A percentile compares a stretch with the other conserved stretches of the same genome.
Evolutionary conservation across 2,797 vertebrate genomes (phyloP).

Genomic region (Glyptemys insculpta): DNA sequence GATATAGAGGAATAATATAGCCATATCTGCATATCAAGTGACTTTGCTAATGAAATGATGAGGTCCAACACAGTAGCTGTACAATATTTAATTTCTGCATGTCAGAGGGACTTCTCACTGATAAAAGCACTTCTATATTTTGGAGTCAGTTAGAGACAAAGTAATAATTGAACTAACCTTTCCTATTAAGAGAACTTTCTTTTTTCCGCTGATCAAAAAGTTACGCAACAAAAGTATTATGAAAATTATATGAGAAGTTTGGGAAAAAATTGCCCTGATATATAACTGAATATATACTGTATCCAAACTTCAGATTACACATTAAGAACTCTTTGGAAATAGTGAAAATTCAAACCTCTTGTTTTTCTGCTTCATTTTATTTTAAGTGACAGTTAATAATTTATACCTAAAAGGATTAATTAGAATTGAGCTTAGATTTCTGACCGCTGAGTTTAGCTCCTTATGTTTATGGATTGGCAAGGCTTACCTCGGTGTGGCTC

Average conservation of each 20-base stretch:
- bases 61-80: not conserved
- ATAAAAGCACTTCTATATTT: not conserved
- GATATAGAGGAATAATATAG: not conserved
- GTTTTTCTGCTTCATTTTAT: not conserved
- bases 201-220: not conserved
- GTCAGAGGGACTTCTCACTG: not conserved
- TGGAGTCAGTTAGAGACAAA: not conserved
- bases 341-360: not conserved
- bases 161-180: slow-evolving; percentile 22
- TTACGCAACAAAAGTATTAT: not conserved
- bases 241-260: not conserved
- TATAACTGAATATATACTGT: not conserved
- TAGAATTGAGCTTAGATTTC: slow-evolving; percentile 8
- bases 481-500: not conserved
- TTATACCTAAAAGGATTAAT: not conserved
- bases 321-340: not conserved
- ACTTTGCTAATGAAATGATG: not conserved
- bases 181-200: not conserved
- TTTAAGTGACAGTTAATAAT: not conserved
- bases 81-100: not conserved
- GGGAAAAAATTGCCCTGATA: not conserved
- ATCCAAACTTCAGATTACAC: not conserved
- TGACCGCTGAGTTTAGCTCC: not conserved
- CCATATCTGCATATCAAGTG: not conserved
- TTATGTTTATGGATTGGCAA: not conserved